Conservation (phyloP, 1,140 invertebrate genomes). For the Calliopsis andreniformis region DNA sequence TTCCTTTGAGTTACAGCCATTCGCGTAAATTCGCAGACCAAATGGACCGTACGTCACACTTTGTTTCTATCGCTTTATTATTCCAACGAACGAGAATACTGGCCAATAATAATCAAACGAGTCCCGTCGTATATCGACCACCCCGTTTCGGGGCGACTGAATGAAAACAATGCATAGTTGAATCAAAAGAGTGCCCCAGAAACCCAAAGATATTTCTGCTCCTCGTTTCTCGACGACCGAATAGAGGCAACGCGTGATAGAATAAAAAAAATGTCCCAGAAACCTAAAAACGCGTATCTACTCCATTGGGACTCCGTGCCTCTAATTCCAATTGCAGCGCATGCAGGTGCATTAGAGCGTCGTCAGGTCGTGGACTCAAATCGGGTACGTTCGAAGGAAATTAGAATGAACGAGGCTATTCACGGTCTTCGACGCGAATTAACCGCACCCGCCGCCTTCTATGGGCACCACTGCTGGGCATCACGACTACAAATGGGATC, state of each 20-base stretch:
- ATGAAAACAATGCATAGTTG: no score
- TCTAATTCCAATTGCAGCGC: no score
- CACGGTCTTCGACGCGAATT: constrained; percentile 32
- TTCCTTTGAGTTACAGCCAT: background rate
- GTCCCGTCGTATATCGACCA: no score
- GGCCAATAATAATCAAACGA: background rate
- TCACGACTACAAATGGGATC: constrained; percentile 38
- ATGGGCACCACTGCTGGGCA: background rate
- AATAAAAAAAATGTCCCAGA: no score
- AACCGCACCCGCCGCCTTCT: constrained; percentile 28
- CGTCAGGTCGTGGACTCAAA: constrained; percentile 42
- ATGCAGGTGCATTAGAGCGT: constrained; percentile 41
- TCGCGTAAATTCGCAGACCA: background rate
- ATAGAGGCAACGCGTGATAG: no score
- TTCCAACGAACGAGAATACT: background rate
- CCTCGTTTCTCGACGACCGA: no score
- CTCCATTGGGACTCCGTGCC: no score
- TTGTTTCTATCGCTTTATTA: background rate
- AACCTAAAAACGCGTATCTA: no score
- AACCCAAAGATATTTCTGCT: no score
- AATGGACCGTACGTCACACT: background rate
- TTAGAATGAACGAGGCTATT: constrained; percentile 50
- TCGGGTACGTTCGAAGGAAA: constrained; percentile 46
- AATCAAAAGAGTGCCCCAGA: no score
- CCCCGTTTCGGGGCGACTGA: no score